Evolutionary conservation across 2,797 vertebrate species (phyloP).

Genomic region (Columba guinea): DNA sequence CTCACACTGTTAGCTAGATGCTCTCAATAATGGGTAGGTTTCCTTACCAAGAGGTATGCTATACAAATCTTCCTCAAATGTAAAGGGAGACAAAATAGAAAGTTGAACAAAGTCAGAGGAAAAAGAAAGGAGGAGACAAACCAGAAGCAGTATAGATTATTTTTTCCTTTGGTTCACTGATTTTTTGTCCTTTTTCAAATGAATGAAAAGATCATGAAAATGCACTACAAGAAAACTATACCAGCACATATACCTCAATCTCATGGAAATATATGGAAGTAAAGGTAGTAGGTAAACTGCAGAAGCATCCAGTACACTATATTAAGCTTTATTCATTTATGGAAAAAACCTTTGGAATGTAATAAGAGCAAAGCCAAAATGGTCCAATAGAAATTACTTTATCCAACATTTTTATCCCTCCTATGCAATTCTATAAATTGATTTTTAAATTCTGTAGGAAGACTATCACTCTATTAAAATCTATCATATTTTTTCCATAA

Average conservation of each 20-base stretch:
- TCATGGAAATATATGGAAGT: not conserved
- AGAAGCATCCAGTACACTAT: not conserved
- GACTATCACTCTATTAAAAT: slow-evolving; percentile 52
- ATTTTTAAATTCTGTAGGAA: slow-evolving; percentile 51
- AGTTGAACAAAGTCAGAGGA: not conserved
- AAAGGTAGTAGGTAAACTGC: not conserved
- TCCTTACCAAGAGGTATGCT: not conserved
- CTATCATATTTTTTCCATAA: slow-evolving; percentile 39
- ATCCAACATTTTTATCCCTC: not conserved
- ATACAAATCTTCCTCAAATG: not conserved
- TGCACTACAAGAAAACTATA: not conserved
- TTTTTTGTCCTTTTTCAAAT: not conserved
- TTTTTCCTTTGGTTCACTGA: not conserved
- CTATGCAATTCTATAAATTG: slow-evolving; percentile 10
- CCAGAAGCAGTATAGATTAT: not conserved
- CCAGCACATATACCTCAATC: not conserved
- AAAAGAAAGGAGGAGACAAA: not conserved
- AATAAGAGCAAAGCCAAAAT: not conserved
- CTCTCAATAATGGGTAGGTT: not conserved
- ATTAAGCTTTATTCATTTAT: not conserved
- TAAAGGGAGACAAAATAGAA: not conserved
- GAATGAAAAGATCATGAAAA: not conserved
- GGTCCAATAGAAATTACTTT: not conserved
- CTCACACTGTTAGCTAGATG: not conserved
- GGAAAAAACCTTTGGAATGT: slow-evolving; percentile 53